Conservation (phyloP, 2,797 vertebrate species). For the Eleutherodactylus coqui region DNA sequence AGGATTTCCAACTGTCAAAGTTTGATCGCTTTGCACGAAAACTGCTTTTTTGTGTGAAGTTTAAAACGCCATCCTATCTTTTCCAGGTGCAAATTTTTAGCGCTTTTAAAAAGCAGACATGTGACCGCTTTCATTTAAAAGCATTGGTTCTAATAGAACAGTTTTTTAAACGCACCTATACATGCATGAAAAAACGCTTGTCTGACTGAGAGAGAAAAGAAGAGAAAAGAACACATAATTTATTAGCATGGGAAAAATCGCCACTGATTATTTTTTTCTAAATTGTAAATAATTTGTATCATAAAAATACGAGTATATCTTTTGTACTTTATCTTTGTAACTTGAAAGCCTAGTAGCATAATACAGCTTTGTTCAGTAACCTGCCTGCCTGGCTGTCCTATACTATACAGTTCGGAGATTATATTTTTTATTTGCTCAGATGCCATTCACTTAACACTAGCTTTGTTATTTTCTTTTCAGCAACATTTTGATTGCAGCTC, state of each 20-base stretch:
- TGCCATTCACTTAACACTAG: not conserved
- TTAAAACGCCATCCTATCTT: too few relatives aligned
- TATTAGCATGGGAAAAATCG: not conserved
- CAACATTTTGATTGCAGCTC: conserved; percentile 5
- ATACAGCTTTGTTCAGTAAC: too few relatives aligned
- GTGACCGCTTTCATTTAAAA: too few relatives aligned
- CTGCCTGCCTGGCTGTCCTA: not conserved
- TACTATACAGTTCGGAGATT: not conserved
- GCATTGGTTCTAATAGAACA: too few relatives aligned
- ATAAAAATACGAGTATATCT: not conserved
- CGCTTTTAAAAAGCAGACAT: too few relatives aligned
- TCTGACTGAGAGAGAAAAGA: too few relatives aligned
- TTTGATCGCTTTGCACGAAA: too few relatives aligned
- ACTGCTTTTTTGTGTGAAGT: too few relatives aligned
- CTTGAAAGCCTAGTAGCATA: not conserved
- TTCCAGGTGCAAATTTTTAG: too few relatives aligned
- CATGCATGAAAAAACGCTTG: too few relatives aligned
- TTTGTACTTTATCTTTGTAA: not conserved
- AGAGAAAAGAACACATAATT: not conserved
- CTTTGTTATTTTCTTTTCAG: not conserved
- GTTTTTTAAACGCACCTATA: too few relatives aligned
- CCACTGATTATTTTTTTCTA: not conserved
- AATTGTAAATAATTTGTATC: not conserved
- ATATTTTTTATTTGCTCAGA: not conserved
- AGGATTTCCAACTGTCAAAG: too few relatives aligned